Evolutionary conservation across 1,140 invertebrate species (phyloP).

Genomic region (Pemphigus obesinymphae): DNA sequence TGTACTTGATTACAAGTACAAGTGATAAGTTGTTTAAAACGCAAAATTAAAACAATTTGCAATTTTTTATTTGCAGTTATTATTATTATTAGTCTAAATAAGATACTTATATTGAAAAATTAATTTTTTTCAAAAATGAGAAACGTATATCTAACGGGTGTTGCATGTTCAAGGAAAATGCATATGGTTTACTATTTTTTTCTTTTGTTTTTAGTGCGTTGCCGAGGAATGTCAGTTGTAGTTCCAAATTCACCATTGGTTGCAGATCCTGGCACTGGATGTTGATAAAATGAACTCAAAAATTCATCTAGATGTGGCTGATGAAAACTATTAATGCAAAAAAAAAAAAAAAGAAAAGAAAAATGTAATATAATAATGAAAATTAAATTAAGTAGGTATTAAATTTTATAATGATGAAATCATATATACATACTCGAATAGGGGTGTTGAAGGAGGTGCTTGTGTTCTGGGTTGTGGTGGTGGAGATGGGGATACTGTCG

Average conservation of each 20-base stretch:
- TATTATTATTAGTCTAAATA: conserved; percentile 5
- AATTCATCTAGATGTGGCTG: conserved; percentile 30
- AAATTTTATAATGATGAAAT: not conserved
- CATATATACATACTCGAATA: conserved; percentile 15
- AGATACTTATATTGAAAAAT: conserved; percentile 4
- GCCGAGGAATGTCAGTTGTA: conserved; percentile 26
- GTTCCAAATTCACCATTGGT: conserved; percentile 32
- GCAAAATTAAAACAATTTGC: not conserved
- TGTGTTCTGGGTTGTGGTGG: conserved; percentile 33
- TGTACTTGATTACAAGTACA: not conserved
- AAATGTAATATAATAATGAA: not conserved
- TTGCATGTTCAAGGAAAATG: not conserved
- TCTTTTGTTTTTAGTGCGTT: conserved; percentile 37
- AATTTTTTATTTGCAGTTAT: not conserved
- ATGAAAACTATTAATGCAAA: conserved; percentile 6
- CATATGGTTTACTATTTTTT: conserved; percentile 30
- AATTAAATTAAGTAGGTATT: no score
- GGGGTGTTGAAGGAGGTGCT: conserved; percentile 27
- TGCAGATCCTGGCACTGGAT: conserved; percentile 17
- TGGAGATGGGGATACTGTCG: conserved; percentile 44
- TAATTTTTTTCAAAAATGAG: not conserved
- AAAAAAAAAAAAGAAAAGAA: not conserved
- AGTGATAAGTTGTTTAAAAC: conserved; percentile 12
- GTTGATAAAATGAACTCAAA: conserved; percentile 33
- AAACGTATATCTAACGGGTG: not conserved